Base-by-base conservation (phyloP, 1,140 invertebrate species). In the Meloidogyne floridensis region DNA sequence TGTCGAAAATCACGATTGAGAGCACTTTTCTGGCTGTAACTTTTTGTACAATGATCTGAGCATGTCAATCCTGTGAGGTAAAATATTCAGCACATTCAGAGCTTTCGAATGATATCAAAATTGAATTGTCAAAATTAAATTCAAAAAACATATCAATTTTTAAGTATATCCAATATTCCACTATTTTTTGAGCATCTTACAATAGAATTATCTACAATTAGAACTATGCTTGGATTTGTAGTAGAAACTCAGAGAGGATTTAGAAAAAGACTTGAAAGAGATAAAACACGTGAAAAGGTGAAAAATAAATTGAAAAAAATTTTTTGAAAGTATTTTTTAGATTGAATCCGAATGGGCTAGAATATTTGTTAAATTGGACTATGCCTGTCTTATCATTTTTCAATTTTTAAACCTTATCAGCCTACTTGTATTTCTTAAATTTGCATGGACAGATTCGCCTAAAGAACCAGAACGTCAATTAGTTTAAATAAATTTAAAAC, bases 261-360 rank as follows among this genome's bases (percentile, higher is more conserved):
- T 47, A 69, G 59, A 32, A 72, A 69, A 9, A 79, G 72, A n/a
- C 47, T 79, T 32, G 77, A 79, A 51, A 72, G 77, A 18, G 77
- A 79, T 8, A 69, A 20, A 47, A 79, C n/a, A 8, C 65, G 77
- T 9, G 77, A 79, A 79, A 65, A 79, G 20, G 77, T 79, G 42
- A 75, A 53, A 13, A n/a, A 32, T 32, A 2, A 32, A 32, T 32
- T 15, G 5, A 0, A 15, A 53, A 74, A 54, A 54, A 1, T 59
- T 43, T 15, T n/a, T 53, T 73, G 13, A n/a, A 59, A 47, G 15
- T n/a, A n/a, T n/a, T n/a, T n/a, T 77, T 32, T 65, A 88, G 87
- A 82, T 89, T 69, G 87, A 90, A 78, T 56, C 56, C 20, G 88
- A 88, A 81, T 88, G 87, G 87, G 84, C 77, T 69, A 80, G 88